Base-by-base conservation (phyloP, 23 tunicate genomes). In the Ciona savignyi region DNA sequence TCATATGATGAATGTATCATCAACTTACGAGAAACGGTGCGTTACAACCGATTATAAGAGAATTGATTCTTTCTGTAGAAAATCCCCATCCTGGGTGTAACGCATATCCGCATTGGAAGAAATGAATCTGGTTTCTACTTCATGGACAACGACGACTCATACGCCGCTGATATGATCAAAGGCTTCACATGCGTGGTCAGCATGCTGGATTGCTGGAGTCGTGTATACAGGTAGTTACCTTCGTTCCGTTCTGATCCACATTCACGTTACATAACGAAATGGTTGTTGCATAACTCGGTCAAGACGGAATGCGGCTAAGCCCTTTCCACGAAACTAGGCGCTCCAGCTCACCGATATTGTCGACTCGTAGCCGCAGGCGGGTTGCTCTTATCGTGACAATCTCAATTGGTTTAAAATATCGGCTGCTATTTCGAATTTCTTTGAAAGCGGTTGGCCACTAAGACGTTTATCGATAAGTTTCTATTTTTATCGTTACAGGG, bases 171-270 rank as follows among this genome's bases (percentile, higher is more conserved):
- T n/a, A n/a, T 68, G 4, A 30, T 64, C 3, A 31, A 29, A 25
- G 48, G 80, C 28, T 75, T 75, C 32, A 9, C 80, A 1, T 75
- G 80, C 60, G 80, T 75, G 2, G 71, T 25, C 1, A 75, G 64
- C 29, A 63, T 75, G 80, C 31, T 75, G 4, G 64, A 64, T 23
- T 75, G 70, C 70, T 75, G 80, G 80, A 34, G 80, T 27, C 29
- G 60, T 30, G 71, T 75, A 2, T 64, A 63, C 70, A 75, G 70
- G 80, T 75, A 24, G 31, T 35, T 51, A 51, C n/a, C n/a, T n/a
- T n/a, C n/a, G 56, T 42, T 42, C 9, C 15, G 56, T 42, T 42
- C 9, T 42, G 56, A 42, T 9, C 15, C 56, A 42, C 15, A 6
- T 42, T 42, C 15, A 6, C 15, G 56, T 42, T 42, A 42, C 56